Conservation (phyloP, 2,113 vertebrate genomes). For the Elaphurus davidianus region DNA sequence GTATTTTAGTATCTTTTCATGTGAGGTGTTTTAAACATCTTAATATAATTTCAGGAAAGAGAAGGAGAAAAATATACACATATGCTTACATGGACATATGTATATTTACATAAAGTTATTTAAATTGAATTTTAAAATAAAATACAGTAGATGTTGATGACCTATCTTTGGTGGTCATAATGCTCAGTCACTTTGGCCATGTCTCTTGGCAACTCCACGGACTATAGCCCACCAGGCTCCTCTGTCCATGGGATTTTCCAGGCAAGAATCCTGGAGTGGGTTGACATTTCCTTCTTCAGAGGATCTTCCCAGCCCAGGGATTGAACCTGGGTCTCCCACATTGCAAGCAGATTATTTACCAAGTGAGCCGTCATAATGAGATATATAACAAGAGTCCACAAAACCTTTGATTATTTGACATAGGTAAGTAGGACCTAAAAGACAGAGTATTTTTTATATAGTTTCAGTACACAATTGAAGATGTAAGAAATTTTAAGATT, state of each 20-base stretch:
- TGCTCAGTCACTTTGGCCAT: neutral
- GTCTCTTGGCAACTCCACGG: neutral
- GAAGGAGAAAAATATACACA: neutral
- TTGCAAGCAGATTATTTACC: neutral
- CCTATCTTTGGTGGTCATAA: neutral
- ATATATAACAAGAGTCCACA: neutral
- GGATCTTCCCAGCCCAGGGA: neutral
- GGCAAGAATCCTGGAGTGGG: neutral
- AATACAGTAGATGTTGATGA: neutral
- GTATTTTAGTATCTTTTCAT: neutral
- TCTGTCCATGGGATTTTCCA: neutral
- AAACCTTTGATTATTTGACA: slow-evolving; percentile 9
- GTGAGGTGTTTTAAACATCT: neutral
- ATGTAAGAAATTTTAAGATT: slow-evolving; percentile 8
- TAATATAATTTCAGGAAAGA: slow-evolving; percentile 35
- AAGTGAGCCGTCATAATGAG: neutral
- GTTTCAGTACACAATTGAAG: slow-evolving; percentile 1
- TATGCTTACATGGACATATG: neutral
- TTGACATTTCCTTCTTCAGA: neutral
- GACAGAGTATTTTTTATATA: neutral
- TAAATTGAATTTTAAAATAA: slow-evolving; percentile 12
- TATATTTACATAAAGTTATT: neutral
- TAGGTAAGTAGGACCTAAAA: neutral
- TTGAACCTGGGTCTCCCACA: neutral
- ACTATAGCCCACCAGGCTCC: neutral